Base-by-base conservation (phyloP, 2,888 invertebrate species). In the Drosophila hamatofila region DNA sequence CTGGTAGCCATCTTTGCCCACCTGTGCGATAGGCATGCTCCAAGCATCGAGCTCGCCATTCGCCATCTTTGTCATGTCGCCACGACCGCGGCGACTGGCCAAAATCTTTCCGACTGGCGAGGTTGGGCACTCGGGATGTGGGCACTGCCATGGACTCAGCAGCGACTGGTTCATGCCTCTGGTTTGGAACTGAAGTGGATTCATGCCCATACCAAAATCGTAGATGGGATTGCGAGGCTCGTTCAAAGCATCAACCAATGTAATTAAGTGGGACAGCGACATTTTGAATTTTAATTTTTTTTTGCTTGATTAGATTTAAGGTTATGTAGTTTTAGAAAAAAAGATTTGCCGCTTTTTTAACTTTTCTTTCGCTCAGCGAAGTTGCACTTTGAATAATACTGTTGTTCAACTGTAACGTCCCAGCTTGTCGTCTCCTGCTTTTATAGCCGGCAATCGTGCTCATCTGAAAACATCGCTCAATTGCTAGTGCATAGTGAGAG, bases 1-100 rank as follows among this genome's bases (percentile, higher is more conserved):
- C 89, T 95, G 95, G 75, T 95, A 96, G 69, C 95, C 95, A 82
- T 96, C 95, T n/a, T 95, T 94, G 86, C 95, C 95, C 70, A 83
- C 64, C 41, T 83, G 72, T 0, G 75, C n/a, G 14, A 61, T 49
- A 0, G 88, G 73, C 42, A 48, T 65, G n/a, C 21, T 21, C 51
- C 55, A 55, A 4, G 33, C 44, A 18, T 52, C 69, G 27, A 14
- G 39, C 49, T 52, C 41, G 49, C 70, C 49, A 41, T 70, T 64
- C 16, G 58, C 21, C 16, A 72, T 62, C 48, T 77, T 80, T 25
- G 61, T 7, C 68, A 76, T 55, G 41, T 76, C 66, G 7, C 81
- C 66, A 9, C 81, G 79, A 18, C 52, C 54, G 12, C 55, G 74
- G 0, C 84, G 87, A 1, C 33, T 55, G 3, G 81, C 67, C 67